Base-by-base conservation (phyloP, 2,888 invertebrate species). In the Alitta virens region DNA sequence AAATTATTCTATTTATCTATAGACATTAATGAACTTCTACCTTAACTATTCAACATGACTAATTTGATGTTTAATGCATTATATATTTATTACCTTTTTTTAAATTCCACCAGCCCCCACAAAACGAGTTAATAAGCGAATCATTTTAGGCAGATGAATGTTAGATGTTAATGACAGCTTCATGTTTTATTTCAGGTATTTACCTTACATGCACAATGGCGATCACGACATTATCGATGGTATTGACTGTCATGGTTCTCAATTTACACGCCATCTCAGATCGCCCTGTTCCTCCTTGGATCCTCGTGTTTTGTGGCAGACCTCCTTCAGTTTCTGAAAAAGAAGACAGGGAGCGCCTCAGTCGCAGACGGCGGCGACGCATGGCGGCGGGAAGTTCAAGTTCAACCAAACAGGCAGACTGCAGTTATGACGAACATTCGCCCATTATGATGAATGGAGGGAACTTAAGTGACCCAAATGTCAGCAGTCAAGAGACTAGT, bases 181-280 rank as follows among this genome's bases (percentile, higher is more conserved):
- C 5, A 43, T 24, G 23, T n/a, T 18, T n/a, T 46, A 18, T 25
- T 18, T n/a, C 59, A 59, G 59, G 59, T 3, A 59, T 59, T 21
- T 59, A 59, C 25, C 33, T 59, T 12, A 59, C 59, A 2, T 59
- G 59, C 25, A 59, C 59, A 16, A 59, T 59, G 59, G 59, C 59
- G 21, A 59, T 59, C 3, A 59, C 59, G 2, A 59, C 59, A 18
- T 23, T 59, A n/a, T 59, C 59, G 16, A 59, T 59, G 59, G 59
- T 59, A 23, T 52, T 59, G 52, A 59, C 59, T 59, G 59, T 59
- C 26, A 52, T 59, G 51, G 59, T 59, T 7, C 40, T 59, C 1
- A 59, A 59, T 50, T 24, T 59, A 14, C 59, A 59, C 33, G 46
- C 59, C 51, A 52, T 59, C 24, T 51, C 59, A 18, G 59, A 59